phyloP scores from a whole-genome alignment of 2,113 vertebrate genomes.

The Urocolius indicus region DNA sequence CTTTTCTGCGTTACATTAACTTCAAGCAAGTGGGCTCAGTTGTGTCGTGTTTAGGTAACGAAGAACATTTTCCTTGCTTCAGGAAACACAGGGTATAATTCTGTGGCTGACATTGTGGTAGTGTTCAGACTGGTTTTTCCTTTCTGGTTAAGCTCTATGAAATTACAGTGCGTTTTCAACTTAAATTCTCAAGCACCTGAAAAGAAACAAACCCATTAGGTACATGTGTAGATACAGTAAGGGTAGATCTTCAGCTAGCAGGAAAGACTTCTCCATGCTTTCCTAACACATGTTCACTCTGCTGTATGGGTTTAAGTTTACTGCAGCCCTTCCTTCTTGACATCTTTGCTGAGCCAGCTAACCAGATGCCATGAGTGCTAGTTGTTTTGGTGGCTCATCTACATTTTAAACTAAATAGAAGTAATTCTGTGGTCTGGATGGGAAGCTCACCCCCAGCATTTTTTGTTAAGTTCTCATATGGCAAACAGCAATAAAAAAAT shows the following conservation, averaged over 20 bases:
- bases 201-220: background rate
- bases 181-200: background rate
- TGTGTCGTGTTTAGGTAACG: conserved; percentile 15
- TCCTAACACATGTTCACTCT: background rate
- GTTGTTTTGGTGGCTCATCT: conserved; percentile 26
- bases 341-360: conserved; percentile 20
- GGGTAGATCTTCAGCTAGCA: background rate
- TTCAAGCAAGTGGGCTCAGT: conserved; percentile 23
- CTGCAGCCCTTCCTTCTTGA: background rate
- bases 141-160: background rate
- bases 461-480: background rate
- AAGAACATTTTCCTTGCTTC: conserved; percentile 33
- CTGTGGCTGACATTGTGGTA: conserved; percentile 39
- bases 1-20: conserved; percentile 1
- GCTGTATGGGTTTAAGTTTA: background rate
- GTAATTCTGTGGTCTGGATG: background rate
- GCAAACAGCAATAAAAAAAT: background rate
- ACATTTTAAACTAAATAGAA: background rate
- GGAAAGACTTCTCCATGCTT: background rate
- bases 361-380: background rate
- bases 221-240: background rate
- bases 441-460: background rate
- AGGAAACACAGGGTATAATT: conserved; percentile 62
- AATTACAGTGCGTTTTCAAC: background rate
- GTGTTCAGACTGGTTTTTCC: background rate